Evolutionary conservation across 2,113 vertebrate species (phyloP).

Genomic region (Hymenochirus boettgeri): DNA sequence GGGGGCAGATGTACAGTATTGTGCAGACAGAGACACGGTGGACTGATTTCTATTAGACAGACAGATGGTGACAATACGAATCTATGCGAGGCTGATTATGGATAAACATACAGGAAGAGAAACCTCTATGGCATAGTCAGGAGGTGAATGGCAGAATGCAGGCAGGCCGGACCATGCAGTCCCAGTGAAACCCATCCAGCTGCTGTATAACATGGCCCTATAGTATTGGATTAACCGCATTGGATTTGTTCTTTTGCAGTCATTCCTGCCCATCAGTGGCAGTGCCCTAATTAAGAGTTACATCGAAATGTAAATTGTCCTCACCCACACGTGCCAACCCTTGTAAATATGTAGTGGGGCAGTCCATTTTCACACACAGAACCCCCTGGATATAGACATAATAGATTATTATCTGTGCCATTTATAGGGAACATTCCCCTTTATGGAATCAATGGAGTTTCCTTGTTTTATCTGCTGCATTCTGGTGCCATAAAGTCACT

Average conservation of each 20-base stretch:
- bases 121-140: too few relatives aligned
- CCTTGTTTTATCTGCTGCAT: slow-evolving; percentile 35
- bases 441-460: slow-evolving; percentile 60
- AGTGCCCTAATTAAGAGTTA: slow-evolving; percentile 20
- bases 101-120: neutral
- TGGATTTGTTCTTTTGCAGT: neutral
- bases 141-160: neutral
- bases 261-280: neutral
- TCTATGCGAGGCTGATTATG: too few relatives aligned
- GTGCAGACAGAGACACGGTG: neutral
- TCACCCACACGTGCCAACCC: slow-evolving; percentile 15
- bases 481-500: slow-evolving; percentile 70
- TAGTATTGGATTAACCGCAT: too few relatives aligned
- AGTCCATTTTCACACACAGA: slow-evolving; percentile 37
- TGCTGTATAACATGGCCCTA: neutral
- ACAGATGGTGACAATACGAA: neutral
- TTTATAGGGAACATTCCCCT: slow-evolving; percentile 47
- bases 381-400: slow-evolving; percentile 47
- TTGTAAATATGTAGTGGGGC: slow-evolving; percentile 16
- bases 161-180: neutral
- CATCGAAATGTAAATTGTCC: slow-evolving; percentile 20
- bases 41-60: neutral
- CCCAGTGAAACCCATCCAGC: neutral
- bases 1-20: neutral
- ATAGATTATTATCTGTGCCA: slow-evolving; percentile 41